phyloP scores from a whole-genome alignment of 1,140 invertebrate genomes.

The Lepidurus apus region DNA sequence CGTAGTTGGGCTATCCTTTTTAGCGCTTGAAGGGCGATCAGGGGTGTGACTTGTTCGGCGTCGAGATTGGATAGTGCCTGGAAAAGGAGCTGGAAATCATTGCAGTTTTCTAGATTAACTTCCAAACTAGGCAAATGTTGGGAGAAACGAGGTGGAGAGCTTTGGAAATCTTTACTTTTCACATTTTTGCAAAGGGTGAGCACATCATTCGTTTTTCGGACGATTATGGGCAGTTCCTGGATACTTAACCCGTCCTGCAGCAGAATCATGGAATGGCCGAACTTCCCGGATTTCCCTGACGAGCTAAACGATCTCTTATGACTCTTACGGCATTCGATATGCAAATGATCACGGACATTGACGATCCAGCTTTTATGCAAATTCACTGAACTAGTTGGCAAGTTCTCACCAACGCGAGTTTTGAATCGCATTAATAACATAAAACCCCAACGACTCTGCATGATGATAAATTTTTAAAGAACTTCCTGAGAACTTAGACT shows the following conservation, averaged over 20 bases:
- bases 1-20: constrained; percentile 49
- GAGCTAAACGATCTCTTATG: constrained; percentile 35
- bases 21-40: constrained; percentile 50
- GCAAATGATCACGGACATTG: too few species aligned
- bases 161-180: constrained; percentile 23
- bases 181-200: constrained; percentile 34
- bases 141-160: constrained; percentile 7
- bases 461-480: not conserved
- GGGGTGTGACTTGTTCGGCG: constrained; percentile 49
- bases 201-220: constrained; percentile 50
- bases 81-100: constrained; percentile 27
- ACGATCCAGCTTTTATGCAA: constrained; percentile 28
- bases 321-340: too few species aligned
- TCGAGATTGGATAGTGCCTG: constrained; percentile 30
- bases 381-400: not conserved
- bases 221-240: constrained; percentile 61
- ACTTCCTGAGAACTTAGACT: not conserved
- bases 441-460: not conserved
- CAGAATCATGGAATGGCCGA: constrained; percentile 53
- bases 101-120: constrained; percentile 27
- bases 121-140: constrained; percentile 1
- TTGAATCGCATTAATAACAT: not conserved
- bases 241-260: constrained; percentile 61
- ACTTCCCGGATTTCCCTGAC: constrained; percentile 26
- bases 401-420: not conserved